Percentiles rank a stretch among this genome's conserved stretches.
Conservation (phyloP, 2,888 invertebrate genomes). For the Cryptophagus acutangulus region DNA sequence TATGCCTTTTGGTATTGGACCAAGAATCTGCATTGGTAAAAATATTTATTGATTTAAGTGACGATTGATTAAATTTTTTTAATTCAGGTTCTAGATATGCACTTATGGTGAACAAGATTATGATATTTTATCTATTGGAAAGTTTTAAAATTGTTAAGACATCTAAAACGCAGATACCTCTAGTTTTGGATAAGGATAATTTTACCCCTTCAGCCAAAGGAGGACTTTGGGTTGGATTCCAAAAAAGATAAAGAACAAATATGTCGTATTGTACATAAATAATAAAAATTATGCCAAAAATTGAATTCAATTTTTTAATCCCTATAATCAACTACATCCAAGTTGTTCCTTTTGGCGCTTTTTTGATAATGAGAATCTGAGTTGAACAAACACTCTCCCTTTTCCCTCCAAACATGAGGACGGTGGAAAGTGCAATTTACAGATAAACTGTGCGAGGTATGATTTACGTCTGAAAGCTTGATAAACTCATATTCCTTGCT, state of each 20-base stretch:
- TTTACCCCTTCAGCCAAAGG: slow-evolving; percentile 2
- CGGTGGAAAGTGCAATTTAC: slow-evolving; percentile 64
- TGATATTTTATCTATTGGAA: slow-evolving; percentile 12
- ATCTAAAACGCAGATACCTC: not conserved
- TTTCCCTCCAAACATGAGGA: too few relatives aligned
- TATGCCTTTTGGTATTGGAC: slow-evolving; percentile 23
- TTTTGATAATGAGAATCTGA: too few relatives aligned
- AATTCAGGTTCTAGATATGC: slow-evolving; percentile 18
- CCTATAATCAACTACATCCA: not conserved
- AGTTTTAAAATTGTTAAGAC: slow-evolving; percentile 12
- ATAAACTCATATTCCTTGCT: slow-evolving; percentile 51
- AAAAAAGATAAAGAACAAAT: slow-evolving; percentile 1
- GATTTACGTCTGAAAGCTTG: slow-evolving; percentile 67
- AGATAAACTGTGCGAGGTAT: slow-evolving; percentile 57
- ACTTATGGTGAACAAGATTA: slow-evolving; percentile 17
- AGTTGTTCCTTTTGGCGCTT: too few relatives aligned
- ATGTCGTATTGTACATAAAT: not conserved
- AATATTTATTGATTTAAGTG: too few relatives aligned
- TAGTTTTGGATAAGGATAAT: not conserved
- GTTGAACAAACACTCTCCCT: not conserved
- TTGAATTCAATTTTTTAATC: not conserved
- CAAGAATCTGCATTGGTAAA: slow-evolving; percentile 29
- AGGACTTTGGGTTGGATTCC: slow-evolving; percentile 7
- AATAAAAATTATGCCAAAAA: not conserved
- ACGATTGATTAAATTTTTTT: not conserved